Base-by-base conservation (phyloP, 2,797 vertebrate species). In the Sparidentex hasta region DNA sequence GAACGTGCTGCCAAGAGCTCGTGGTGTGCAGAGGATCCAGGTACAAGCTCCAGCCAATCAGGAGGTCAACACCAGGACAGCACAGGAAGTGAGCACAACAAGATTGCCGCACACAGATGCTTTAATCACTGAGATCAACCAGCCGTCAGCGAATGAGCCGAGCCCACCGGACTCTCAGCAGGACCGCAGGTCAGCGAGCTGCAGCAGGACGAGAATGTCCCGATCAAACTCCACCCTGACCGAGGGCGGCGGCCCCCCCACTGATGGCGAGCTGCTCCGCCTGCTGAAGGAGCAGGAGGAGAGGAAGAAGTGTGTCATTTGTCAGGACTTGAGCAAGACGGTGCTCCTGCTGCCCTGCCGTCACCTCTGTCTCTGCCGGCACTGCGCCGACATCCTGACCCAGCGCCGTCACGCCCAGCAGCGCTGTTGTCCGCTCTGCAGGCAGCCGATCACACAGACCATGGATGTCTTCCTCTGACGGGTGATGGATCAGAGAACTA, bases 221-320 rank as follows among this genome's bases (percentile, higher is more conserved):
- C 0, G 94, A 88, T 93, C 74, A 44, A 88, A 43, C 67, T 62
- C 55, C 9, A 23, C 61, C 0, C 21, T 44, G 2, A 55, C 55
- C 1, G 55, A 38, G 7, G 7, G 50, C 48, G 51, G 75, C 66
- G 43, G 47, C 46, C 66, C 46, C 25, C 38, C 14, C 0, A 73
- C 73, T 0, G 52, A 81, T 3, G 73, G 78, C n/a, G 82, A 86
- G 80, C 92, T 95, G 33, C 87, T 94, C 38, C 87, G 80, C 41
- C 92, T 97, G 38, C 93, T 98, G 66, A 97, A 97, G 41, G 97
- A 98, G 46, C 97, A 98, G 50, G 97, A 98, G 85, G 97, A 98
- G 88, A 94, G 97, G 58, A 97, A 97, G 92, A 98, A 97, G 57
- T 98, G 97, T 0, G 97, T 98, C 44, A 97, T 98, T 85, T 98